Evolutionary conservation across 2,113 vertebrate genomes (phyloP).

Genomic region (Urocolius indicus): DNA sequence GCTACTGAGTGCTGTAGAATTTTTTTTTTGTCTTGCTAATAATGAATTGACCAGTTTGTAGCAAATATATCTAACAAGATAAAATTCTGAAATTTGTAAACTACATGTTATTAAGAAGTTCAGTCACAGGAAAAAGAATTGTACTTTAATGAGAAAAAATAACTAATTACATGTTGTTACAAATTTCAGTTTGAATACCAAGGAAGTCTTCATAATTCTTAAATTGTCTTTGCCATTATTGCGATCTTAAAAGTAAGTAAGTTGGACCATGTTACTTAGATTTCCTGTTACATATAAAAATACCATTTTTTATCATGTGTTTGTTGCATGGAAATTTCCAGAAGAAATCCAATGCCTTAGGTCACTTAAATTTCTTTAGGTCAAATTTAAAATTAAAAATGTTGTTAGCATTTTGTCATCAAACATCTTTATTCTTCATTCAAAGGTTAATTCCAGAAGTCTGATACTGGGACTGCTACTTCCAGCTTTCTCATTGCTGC

Average conservation of each 20-base stretch:
- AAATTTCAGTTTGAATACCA: not conserved
- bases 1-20: not conserved
- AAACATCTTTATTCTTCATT: not conserved
- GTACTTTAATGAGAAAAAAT: not conserved
- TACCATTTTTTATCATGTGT: not conserved
- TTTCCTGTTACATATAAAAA: not conserved
- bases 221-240: not conserved
- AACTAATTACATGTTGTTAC: not conserved
- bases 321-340: not conserved
- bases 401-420: not conserved
- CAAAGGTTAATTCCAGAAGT: not conserved
- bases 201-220: not conserved
- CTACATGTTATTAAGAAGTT: not conserved
- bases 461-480: not conserved
- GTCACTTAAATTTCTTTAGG: not conserved
- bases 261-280: fast-evolving
- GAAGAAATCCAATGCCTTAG: not conserved
- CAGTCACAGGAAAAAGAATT: not conserved
- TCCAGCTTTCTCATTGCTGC: not conserved
- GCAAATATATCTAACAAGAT: not conserved
- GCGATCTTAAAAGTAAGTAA: not conserved
- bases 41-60: not conserved
- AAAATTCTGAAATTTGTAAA: not conserved
- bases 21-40: not conserved
- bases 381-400: not conserved